Evolutionary conservation across 2,113 vertebrate genomes (phyloP).

Genomic region (Cyprinodon tularosa): DNA sequence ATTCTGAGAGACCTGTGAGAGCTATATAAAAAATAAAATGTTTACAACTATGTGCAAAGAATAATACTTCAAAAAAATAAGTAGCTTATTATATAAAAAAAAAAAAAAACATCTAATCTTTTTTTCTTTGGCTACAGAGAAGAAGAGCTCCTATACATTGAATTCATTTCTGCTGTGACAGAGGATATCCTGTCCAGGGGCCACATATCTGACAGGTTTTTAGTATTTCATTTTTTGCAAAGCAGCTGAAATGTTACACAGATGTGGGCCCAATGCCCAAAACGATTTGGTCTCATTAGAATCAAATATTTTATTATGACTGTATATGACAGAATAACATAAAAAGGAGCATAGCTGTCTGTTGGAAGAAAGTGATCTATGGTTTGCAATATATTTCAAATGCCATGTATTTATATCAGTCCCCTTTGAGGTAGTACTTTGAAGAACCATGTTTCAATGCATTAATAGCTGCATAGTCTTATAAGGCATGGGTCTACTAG

Average conservation of each 20-base stretch:
- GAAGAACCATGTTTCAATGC: too few species aligned
- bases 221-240: conserved; percentile 11
- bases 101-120: not conserved
- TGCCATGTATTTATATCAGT: not conserved
- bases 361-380: not conserved
- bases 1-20: not conserved
- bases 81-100: not conserved
- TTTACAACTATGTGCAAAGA: not conserved
- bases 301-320: not conserved
- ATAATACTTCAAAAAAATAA: not conserved
- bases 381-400: not conserved
- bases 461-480: too few species aligned
- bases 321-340: not conserved
- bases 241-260: not conserved
- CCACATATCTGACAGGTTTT: conserved; percentile 90
- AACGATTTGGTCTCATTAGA: not conserved
- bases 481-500: too few species aligned
- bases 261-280: not conserved
- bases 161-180: conserved; percentile 91
- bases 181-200: conserved; percentile 90
- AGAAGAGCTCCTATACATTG: conserved; percentile 89
- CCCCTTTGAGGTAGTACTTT: not conserved
- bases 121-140: conserved; percentile 80
- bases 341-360: not conserved
- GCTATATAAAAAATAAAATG: not conserved